These are phyloP conservation scores for Menura novaehollandiae DNA, from an alignment of 2,113 vertebrate species.

Conservation along the genomic window DNA sequence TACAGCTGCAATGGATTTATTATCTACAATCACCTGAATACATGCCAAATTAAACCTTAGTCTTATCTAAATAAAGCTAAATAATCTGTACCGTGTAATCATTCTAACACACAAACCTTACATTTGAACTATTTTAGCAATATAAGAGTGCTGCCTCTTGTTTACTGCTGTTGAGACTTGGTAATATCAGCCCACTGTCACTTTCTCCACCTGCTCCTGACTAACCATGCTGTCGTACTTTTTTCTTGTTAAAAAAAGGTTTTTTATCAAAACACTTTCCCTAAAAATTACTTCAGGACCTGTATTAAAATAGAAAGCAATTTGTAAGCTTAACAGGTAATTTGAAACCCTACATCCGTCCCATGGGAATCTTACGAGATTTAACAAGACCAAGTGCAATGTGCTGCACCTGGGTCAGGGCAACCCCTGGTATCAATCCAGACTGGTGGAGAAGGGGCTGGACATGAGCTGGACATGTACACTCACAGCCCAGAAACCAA, in stretches of 20 bases:
- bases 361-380: neutral
- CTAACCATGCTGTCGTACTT: fast-evolving
- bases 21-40: neutral
- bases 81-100: fast-evolving
- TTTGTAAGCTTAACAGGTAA: neutral
- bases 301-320: neutral
- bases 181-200: neutral
- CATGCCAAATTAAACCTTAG: neutral
- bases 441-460: neutral
- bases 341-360: neutral
- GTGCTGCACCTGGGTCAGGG: neutral
- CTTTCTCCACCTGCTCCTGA: neutral
- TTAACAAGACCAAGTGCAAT: neutral
- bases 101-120: neutral
- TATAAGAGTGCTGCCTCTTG: neutral
- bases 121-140: neutral
- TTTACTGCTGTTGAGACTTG: neutral
- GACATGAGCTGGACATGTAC: neutral
- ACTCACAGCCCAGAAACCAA: neutral
- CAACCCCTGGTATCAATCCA: neutral
- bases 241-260: neutral
- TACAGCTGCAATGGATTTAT: neutral
- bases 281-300: neutral
- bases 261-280: neutral
- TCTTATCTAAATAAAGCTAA: neutral